Conservation (phyloP, 35 echinoderm and acorn worm species). For the Amphiura filiformis region DNA sequence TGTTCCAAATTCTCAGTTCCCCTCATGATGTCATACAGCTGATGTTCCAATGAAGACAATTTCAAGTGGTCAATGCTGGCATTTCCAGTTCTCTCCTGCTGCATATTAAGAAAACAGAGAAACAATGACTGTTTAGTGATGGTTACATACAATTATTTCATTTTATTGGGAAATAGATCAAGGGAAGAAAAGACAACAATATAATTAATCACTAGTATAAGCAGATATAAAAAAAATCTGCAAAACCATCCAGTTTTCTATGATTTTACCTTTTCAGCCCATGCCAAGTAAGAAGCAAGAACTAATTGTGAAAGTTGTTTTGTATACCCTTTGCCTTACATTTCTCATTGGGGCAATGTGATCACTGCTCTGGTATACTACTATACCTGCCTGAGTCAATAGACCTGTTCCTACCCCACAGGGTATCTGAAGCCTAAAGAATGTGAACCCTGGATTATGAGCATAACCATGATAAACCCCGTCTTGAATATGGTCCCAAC, state of each 20-base stretch:
- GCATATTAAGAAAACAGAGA: not conserved
- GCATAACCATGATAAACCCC: too few species aligned
- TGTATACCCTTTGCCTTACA: too few species aligned
- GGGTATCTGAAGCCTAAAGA: not conserved
- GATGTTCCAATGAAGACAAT: constrained; percentile 70
- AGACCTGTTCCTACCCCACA: not conserved
- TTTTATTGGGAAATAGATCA: too few species aligned
- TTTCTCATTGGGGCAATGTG: not conserved
- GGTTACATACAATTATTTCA: too few species aligned
- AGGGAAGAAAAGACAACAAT: too few species aligned
- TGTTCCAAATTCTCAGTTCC: constrained; percentile 57
- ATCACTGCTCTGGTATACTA: not conserved
- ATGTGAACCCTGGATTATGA: not conserved
- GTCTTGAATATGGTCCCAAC: too few species aligned
- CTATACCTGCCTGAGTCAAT: not conserved
- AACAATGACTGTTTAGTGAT: not conserved
- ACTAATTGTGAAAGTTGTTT: too few species aligned
- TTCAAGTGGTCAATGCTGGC: constrained; percentile 56
- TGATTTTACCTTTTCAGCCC: too few species aligned
- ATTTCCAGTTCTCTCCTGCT: constrained; percentile 48
- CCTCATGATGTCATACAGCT: constrained; percentile 75
- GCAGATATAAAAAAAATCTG: too few species aligned
- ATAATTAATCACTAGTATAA: too few species aligned
- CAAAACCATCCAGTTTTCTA: too few species aligned
- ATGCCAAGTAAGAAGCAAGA: too few species aligned